Evolutionary conservation across 1,140 invertebrate genomes (phyloP).

Genomic region (Nautilus pompilius): DNA sequence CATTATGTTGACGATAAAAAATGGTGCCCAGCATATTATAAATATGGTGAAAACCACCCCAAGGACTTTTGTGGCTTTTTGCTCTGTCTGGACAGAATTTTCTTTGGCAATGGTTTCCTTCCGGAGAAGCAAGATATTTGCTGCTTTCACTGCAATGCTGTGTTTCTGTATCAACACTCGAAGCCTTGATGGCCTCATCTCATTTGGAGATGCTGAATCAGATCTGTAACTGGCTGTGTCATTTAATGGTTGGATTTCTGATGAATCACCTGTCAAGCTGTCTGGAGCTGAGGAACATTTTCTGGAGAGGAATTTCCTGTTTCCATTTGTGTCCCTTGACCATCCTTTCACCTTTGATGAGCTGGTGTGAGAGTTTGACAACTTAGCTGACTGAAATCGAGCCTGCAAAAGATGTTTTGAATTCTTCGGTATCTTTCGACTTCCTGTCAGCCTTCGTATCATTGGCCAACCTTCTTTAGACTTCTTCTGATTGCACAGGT

Average conservation of each 20-base stretch:
- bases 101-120: slow-evolving; percentile 12
- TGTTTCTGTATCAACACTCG: slow-evolving; percentile 41
- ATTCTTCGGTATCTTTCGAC: slow-evolving; percentile 4
- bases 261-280: background rate
- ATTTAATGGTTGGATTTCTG: background rate
- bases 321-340: background rate
- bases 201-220: too few relatives aligned
- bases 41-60: slow-evolving; percentile 54
- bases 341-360: background rate
- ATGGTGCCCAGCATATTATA: slow-evolving; percentile 54
- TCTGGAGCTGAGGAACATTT: too few relatives aligned
- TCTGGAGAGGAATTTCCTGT: background rate
- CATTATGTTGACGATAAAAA: slow-evolving; percentile 53
- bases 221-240: too few relatives aligned
- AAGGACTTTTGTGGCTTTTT: slow-evolving; percentile 78
- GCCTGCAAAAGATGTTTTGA: background rate
- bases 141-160: slow-evolving; percentile 41
- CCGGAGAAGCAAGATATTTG: slow-evolving; percentile 38
- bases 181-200: slow-evolving; percentile 5
- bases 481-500: slow-evolving; percentile 25
- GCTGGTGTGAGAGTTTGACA: background rate
- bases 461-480: slow-evolving; percentile 35
- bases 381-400: background rate
- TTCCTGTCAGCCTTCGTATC: slow-evolving; percentile 35
- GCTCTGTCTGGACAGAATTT: slow-evolving; percentile 68